phyloP scores from a whole-genome alignment of 37 sponge, comb jelly and placozoan genomes.

The Haliclona indistincta region DNA sequence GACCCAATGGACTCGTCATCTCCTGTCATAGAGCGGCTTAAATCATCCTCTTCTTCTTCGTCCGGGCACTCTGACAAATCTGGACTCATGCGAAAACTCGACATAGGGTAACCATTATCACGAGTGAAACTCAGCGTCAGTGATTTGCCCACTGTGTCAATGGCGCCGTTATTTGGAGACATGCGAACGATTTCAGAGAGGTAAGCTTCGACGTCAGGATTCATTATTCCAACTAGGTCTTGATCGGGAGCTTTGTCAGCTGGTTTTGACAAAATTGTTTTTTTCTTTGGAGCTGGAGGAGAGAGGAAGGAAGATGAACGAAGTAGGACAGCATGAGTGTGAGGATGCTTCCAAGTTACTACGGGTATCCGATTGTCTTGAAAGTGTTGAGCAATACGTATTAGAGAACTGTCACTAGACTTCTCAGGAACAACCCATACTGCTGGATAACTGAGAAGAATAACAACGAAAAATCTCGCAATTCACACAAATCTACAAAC shows the following conservation, averaged over 20 bases:
- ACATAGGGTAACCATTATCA: too few species aligned
- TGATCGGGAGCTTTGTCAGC: background rate
- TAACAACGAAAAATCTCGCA: background rate
- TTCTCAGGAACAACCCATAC: constrained; percentile 77
- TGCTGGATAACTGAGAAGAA: constrained; percentile 79
- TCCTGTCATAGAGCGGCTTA: too few species aligned
- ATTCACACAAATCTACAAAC: constrained; percentile 3
- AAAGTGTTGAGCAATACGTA: constrained; percentile 67
- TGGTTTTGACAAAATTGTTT: background rate
- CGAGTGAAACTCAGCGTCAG: too few species aligned
- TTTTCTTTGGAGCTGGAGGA: background rate
- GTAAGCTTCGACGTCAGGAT: constrained; percentile 9
- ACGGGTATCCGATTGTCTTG: constrained; percentile 78
- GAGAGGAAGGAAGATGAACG: constrained; percentile 61
- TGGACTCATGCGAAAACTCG: too few species aligned
- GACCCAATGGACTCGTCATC: too few species aligned
- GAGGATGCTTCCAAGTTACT: constrained; percentile 84
- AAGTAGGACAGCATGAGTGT: constrained; percentile 67
- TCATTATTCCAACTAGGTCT: background rate
- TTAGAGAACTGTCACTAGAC: constrained; percentile 56
- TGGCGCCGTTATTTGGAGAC: too few species aligned
- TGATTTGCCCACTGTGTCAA: too few species aligned
- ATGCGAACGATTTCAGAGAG: background rate
- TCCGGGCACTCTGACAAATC: too few species aligned
- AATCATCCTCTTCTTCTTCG: too few species aligned